phyloP scores from a whole-genome alignment of 2,888 invertebrate genomes.

The Euzophera pinguis region DNA sequence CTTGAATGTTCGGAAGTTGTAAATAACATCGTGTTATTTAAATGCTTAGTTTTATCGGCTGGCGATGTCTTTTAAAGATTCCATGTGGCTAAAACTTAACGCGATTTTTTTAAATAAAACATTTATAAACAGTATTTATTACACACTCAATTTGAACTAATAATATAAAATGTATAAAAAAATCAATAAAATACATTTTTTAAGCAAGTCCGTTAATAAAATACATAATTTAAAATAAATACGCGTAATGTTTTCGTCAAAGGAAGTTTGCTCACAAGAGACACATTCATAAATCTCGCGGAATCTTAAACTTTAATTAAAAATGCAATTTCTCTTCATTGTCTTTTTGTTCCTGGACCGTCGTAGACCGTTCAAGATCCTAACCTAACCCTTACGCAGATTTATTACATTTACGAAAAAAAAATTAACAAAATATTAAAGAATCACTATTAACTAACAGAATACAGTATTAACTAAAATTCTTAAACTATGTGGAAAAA shows the following conservation, averaged over 20 bases:
- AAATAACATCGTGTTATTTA: slow-evolving; percentile 59
- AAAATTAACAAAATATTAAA: slow-evolving; percentile 77
- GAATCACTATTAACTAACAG: slow-evolving; percentile 73
- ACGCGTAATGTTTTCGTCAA: slow-evolving; percentile 5
- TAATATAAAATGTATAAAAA: background rate
- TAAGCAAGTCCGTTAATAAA: too few relatives aligned
- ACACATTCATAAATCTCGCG: slow-evolving; percentile 28
- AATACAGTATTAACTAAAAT: slow-evolving; percentile 74
- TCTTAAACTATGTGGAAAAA: slow-evolving; percentile 76
- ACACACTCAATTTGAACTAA: too few relatives aligned
- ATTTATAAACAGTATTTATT: too few relatives aligned
- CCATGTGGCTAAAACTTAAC: slow-evolving; percentile 30
- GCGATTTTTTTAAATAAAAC: slow-evolving; percentile 21
- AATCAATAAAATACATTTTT: background rate
- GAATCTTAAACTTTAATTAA: slow-evolving; percentile 43
- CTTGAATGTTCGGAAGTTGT: slow-evolving; percentile 21
- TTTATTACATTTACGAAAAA: slow-evolving; percentile 68
- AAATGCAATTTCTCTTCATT: slow-evolving; percentile 76
- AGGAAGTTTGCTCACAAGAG: slow-evolving; percentile 29
- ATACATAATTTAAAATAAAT: background rate
- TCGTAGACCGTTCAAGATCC: slow-evolving; percentile 60
- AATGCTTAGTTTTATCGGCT: slow-evolving; percentile 61
- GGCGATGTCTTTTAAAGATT: slow-evolving; percentile 61
- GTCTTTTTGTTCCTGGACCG: slow-evolving; percentile 73
- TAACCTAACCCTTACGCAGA: slow-evolving; percentile 69